Percentiles rank a stretch among this genome's conserved stretches.
Evolutionary conservation across 2,113 vertebrate species (phyloP).

Genomic region (Zosterops hypoxanthus): DNA sequence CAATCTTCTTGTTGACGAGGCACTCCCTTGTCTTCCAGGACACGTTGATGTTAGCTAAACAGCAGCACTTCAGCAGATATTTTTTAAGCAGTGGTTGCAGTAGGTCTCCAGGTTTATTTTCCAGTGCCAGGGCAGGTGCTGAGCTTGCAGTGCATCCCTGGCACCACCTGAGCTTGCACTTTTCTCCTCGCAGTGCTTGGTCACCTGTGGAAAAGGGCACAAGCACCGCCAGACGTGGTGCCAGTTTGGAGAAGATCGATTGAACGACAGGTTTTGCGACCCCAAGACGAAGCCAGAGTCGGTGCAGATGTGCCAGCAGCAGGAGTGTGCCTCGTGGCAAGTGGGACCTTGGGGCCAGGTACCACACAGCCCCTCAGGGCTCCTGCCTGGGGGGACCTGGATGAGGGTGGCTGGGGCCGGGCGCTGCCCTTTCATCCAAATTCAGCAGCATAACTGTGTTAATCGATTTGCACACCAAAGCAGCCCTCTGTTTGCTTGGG

Average conservation of each 20-base stretch:
- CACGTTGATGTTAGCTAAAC: neutral
- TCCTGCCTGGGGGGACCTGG: neutral
- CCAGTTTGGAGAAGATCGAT: conserved; percentile 90
- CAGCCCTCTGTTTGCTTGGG: neutral
- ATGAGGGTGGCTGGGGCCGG: neutral
- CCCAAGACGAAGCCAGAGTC: conserved; percentile 85
- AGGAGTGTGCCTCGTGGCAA: conserved; percentile 97
- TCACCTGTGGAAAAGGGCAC: conserved; percentile 96
- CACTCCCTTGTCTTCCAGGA: accelerated
- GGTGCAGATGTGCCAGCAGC: conserved; percentile 89
- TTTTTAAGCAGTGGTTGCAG: neutral
- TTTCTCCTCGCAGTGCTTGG: conserved; percentile 83
- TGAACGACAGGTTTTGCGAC: conserved; percentile 87
- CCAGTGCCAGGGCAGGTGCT: neutral
- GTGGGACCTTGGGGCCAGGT: conserved; percentile 97
- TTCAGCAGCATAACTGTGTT: neutral
- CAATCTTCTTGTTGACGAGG: neutral
- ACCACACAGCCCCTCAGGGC: conserved; percentile 38
- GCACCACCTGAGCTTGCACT: neutral
- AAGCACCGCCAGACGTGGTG: conserved; percentile 96
- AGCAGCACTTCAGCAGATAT: neutral
- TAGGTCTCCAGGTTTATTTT: neutral
- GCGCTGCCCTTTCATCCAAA: neutral
- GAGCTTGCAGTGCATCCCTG: neutral
- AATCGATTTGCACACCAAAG: conserved; percentile 4